phyloP scores from a whole-genome alignment of 2,888 invertebrate genomes.

The Athetis lepigone region DNA sequence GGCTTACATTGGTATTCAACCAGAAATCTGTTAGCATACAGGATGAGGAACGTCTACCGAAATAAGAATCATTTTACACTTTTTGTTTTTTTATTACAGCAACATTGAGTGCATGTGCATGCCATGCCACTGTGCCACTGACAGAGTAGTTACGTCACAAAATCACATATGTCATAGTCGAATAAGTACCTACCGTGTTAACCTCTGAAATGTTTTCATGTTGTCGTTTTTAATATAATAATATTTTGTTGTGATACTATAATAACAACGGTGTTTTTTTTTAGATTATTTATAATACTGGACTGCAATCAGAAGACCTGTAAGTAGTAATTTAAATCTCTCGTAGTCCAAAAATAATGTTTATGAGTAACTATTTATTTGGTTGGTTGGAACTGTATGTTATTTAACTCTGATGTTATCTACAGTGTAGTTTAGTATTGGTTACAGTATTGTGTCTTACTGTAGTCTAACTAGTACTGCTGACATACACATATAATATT shows the following conservation, averaged over 20 bases:
- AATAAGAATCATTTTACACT: no score
- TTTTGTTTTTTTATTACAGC: not conserved
- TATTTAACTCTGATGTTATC: constrained; percentile 33
- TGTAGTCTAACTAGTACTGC: not conserved
- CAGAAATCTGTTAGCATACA: no score
- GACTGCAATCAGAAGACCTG: constrained; percentile 36
- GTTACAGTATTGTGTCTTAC: not conserved
- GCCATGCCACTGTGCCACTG: no score
- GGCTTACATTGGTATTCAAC: no score
- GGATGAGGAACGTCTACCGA: no score
- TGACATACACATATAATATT: constrained; percentile 11
- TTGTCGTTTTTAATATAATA: constrained; percentile 56
- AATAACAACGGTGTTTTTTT: constrained; percentile 47
- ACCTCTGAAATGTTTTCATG: constrained; percentile 77
- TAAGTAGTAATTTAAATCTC: constrained; percentile 46
- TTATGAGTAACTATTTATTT: constrained; percentile 25
- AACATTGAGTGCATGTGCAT: not conserved
- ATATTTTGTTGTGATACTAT: constrained; percentile 48
- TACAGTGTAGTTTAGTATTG: constrained; percentile 21
- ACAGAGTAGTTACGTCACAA: constrained; percentile 60
- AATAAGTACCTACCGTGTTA: constrained; percentile 58
- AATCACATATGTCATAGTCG: constrained; percentile 40
- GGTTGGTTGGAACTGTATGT: constrained; percentile 27
- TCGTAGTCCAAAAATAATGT: constrained; percentile 2
- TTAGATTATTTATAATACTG: constrained; percentile 45